phyloP scores from a whole-genome alignment of 2,888 invertebrate species.

The Pyrrhosoma nymphula region DNA sequence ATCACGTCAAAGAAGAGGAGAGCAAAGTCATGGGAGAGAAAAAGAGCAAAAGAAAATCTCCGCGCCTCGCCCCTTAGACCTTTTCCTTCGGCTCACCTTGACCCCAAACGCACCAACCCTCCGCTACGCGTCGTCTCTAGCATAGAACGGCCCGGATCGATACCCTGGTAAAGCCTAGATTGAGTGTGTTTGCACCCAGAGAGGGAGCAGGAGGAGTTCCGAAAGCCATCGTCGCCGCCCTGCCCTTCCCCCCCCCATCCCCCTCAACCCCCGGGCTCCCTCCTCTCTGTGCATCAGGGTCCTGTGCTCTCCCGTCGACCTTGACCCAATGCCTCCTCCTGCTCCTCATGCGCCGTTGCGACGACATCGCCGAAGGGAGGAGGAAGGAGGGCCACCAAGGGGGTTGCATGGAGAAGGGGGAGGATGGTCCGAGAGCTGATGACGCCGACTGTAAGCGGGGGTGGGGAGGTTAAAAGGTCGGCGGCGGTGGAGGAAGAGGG shows the following conservation, averaged over 20 bases:
- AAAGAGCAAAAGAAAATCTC: not conserved
- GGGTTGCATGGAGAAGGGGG: not conserved
- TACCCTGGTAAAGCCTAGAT: conserved; percentile 20
- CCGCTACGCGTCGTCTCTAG: conserved; percentile 38
- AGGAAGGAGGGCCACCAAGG: not conserved
- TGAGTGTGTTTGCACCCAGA: conserved; percentile 41
- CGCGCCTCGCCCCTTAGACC: not conserved
- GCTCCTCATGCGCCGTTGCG: not conserved
- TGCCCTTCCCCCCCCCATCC: not conserved
- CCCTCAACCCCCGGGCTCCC: too few species aligned
- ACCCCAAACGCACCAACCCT: conserved; percentile 48
- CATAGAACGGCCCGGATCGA: conserved; percentile 52
- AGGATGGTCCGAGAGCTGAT: not conserved
- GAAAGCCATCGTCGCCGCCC: not conserved
- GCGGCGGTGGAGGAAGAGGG: not conserved
- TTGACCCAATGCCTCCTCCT: conserved; percentile 54
- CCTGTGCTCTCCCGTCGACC: conserved; percentile 31
- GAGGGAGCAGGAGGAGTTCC: not conserved
- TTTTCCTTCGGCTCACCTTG: conserved; percentile 13
- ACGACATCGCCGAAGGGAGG: not conserved
- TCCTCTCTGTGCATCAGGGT: conserved; percentile 14
- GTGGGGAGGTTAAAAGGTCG: conserved; percentile 6
- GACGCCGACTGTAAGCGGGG: not conserved
- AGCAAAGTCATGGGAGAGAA: not conserved
- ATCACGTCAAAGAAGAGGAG: not conserved